Evolutionary conservation across 2,888 invertebrate genomes (phyloP).

Genomic region (Ceraclea dissimilis): DNA sequence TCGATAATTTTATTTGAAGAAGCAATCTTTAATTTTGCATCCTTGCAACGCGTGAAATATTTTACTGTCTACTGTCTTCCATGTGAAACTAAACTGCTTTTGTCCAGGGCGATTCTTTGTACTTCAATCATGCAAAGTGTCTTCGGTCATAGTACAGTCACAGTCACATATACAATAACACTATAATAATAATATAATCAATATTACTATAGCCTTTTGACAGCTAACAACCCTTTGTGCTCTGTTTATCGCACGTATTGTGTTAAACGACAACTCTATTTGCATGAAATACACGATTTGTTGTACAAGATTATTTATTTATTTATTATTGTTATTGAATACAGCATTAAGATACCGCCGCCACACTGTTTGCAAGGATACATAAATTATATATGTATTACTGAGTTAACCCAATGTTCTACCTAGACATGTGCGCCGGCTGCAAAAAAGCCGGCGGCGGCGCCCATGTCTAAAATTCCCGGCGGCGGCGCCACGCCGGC

Average conservation of each 20-base stretch:
- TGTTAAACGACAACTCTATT: constrained; percentile 20
- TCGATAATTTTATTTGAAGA: no score
- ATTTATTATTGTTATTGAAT: no score
- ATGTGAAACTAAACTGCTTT: constrained; percentile 12
- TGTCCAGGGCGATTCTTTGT: constrained; percentile 16
- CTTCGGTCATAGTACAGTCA: not conserved
- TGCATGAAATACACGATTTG: constrained; percentile 8
- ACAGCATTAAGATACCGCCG: no score
- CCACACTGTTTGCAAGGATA: no score
- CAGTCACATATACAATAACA: not conserved
- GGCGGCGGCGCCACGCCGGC: no score
- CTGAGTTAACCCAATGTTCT: no score
- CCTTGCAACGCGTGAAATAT: not conserved
- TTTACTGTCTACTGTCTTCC: not conserved
- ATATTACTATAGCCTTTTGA: constrained; percentile 9
- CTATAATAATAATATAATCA: not conserved
- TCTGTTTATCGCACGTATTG: constrained; percentile 14
- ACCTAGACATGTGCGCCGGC: no score
- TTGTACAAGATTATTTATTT: no score
- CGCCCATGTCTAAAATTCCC: no score
- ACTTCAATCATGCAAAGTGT: constrained; percentile 16
- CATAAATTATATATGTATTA: no score
- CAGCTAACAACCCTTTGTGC: constrained; percentile 19
- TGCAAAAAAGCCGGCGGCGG: no score
- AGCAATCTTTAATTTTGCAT: not conserved